A percentile compares a stretch with the other conserved stretches of the same genome.
Conservation (phyloP, 2,888 invertebrate genomes). For the Drosophila fulvimacula region DNA sequence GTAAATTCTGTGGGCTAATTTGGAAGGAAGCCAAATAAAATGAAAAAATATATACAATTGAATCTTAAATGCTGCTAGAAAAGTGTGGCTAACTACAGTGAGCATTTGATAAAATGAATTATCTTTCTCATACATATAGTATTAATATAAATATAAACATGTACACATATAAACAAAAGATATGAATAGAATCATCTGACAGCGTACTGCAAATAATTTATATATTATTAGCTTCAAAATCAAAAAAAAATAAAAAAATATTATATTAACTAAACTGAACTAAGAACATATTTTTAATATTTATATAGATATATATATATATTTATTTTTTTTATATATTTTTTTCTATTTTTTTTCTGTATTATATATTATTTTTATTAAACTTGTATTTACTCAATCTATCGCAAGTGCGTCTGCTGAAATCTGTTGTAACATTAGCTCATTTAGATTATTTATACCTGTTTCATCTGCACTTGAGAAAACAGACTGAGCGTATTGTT, state of each 20-base stretch:
- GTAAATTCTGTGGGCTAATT: constrained; percentile 72
- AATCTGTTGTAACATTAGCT: constrained; percentile 2
- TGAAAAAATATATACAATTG: constrained; percentile 59
- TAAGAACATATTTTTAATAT: too few relatives aligned
- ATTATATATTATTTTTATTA: not conserved
- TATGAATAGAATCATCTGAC: not conserved
- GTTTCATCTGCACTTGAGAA: constrained; percentile 34
- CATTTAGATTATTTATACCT: constrained; percentile 22
- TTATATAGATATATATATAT: too few relatives aligned
- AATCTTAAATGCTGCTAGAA: constrained; percentile 35
- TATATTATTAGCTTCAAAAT: not conserved
- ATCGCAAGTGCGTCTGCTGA: constrained; percentile 28
- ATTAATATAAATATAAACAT: not conserved
- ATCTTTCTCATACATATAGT: not conserved
- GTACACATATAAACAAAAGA: not conserved
- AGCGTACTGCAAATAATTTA: not conserved
- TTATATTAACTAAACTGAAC: too few relatives aligned
- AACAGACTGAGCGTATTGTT: constrained; percentile 36
- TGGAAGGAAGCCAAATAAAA: constrained; percentile 56
- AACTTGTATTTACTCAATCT: constrained; percentile 18
- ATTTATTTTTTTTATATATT: too few relatives aligned
- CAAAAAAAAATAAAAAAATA: too few relatives aligned
- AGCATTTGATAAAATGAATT: constrained; percentile 33
- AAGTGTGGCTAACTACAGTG: constrained; percentile 51
- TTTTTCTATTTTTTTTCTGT: not conserved